These are phyloP conservation scores for Apaloderma vittatum DNA, from an alignment of 2,113 vertebrate genomes.

Conservation along the genomic window DNA sequence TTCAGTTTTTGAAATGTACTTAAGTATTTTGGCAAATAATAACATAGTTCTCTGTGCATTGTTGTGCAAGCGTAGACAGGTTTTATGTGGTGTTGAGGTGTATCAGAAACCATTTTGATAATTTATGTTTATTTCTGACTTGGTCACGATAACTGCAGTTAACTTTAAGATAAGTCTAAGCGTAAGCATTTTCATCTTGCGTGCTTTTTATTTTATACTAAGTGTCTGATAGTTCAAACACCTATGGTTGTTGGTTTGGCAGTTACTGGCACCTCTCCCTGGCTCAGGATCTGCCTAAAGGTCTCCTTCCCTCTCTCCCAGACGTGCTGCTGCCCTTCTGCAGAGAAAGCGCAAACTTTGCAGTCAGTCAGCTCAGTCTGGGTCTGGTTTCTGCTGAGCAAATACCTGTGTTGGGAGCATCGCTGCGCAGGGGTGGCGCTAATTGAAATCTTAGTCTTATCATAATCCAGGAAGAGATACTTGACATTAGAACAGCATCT, in stretches of 20 bases:
- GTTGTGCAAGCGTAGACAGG: constrained; percentile 46
- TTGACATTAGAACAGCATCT: background rate
- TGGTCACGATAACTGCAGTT: background rate
- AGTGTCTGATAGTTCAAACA: background rate
- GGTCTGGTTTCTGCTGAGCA: background rate
- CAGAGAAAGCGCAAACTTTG: background rate
- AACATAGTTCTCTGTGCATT: background rate
- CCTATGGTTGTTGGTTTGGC: background rate
- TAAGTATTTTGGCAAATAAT: constrained; percentile 22
- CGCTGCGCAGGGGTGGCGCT: background rate
- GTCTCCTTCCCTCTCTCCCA: background rate
- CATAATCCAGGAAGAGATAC: background rate
- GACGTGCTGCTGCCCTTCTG: background rate
- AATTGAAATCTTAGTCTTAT: background rate
- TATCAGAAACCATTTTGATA: constrained; percentile 43
- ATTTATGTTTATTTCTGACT: background rate
- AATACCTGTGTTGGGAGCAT: background rate
- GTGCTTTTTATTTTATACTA: background rate
- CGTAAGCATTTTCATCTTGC: background rate
- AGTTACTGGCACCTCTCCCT: background rate
- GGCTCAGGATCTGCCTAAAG: background rate
- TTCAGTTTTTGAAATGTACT: background rate
- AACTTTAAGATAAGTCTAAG: background rate
- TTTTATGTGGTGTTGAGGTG: constrained; percentile 32
- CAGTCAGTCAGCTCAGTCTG: background rate